Evolutionary conservation across 2,888 invertebrate species (phyloP), one percentile per base, ranked within the genome.

Genomic region (Linyphia triangularis): DNA sequence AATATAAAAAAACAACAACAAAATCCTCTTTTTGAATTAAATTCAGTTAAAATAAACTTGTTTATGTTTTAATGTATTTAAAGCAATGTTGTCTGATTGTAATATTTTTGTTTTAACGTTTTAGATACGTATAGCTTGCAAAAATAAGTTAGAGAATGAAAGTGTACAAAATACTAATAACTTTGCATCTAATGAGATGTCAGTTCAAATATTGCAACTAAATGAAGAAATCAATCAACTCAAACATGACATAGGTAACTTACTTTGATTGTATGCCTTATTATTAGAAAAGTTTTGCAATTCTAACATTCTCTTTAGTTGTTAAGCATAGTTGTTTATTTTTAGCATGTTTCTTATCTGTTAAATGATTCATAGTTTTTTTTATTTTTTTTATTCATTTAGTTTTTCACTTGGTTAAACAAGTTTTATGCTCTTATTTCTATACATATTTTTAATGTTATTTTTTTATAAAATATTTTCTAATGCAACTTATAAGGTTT

Each of bases 151-250:
- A 19, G 85, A 84, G 51, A 75, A 65, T 67, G 89, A 89, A 85
- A 51, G 33, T 13, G 33, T 61, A 10, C 61, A 69, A 43, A 82
- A 43, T 24, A 65, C 16, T 51, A 85, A 82, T 59, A 67, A 19
- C 24, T 77, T 78, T 82, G 72, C 72, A 3, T 72, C 82, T 10
- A 63, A 59, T 67, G 90, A 89, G 70, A 65, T 90, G 7, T 85
- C 85, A 65, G 22, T 69, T 37, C 89, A 89, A 67, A 72, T 90
- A 40, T n/a, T 30, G 5, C 84, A 88, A 30, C 92, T 92, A 81
- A 85, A 91, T 59, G 92, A 92, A 72, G 92, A 92, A 78, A 92
- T 92, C 28, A 88, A 89, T 22, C 92, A 92, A 16, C 90, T 93
- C 5, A 91, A 91, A 19, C 90, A 91, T 7, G 93, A 93, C 89